Percentiles rank a stretch among this genome's conserved stretches.
Evolutionary conservation across 2,888 invertebrate species (phyloP).

Genomic region (Teleogryllus oceanicus): DNA sequence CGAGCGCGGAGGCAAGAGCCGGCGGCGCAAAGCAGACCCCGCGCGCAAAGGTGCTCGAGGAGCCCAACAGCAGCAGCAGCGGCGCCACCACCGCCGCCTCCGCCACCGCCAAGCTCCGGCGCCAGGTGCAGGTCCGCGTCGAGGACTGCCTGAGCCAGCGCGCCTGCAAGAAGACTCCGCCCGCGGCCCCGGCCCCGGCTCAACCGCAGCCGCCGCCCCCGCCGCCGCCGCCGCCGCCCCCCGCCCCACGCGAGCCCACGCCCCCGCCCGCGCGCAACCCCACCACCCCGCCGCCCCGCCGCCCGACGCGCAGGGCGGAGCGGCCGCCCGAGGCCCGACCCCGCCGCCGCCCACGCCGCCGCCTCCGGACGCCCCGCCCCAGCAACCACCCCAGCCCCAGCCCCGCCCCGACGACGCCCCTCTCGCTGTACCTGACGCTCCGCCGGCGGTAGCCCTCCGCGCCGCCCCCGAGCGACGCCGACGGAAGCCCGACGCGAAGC

Average conservation of each 20-base stretch:
- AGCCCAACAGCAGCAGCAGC: slow-evolving; percentile 46
- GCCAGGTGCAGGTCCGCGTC: slow-evolving; percentile 47
- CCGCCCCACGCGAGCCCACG: background rate
- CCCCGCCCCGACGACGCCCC: slow-evolving; percentile 19
- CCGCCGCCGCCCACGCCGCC: background rate
- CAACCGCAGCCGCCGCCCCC: background rate
- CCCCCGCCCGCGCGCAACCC: too few species aligned
- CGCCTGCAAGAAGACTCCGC: slow-evolving; percentile 23
- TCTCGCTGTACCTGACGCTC: slow-evolving; percentile 12
- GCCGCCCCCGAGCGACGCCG: background rate
- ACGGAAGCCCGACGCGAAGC: background rate
- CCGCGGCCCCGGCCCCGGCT: background rate
- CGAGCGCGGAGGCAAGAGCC: slow-evolving; percentile 6
- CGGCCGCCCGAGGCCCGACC: too few species aligned
- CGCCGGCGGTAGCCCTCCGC: background rate
- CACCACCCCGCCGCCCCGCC: too few species aligned
- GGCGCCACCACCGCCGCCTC: background rate
- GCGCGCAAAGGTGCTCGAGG: slow-evolving; percentile 47
- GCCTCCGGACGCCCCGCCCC: background rate
- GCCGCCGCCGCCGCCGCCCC: background rate
- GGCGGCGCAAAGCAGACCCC: background rate
- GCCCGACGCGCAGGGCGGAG: too few species aligned
- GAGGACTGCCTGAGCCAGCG: slow-evolving; percentile 47
- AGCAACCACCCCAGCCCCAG: background rate
- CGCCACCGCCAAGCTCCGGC: slow-evolving; percentile 42